phyloP scores from a whole-genome alignment of 2,888 invertebrate genomes.

The Nomada fabriciana region DNA sequence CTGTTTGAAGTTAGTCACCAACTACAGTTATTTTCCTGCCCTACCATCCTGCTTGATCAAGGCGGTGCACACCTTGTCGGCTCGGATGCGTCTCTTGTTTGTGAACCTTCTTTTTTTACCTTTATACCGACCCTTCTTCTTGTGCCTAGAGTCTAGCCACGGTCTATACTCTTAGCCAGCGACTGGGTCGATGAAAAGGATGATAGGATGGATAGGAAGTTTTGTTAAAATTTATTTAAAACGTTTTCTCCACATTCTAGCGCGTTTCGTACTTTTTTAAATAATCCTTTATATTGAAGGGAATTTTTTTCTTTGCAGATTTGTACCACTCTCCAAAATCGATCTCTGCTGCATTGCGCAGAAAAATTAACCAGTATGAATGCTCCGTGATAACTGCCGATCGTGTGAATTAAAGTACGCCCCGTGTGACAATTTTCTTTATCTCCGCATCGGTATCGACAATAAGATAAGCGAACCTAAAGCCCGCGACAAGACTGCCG shows the following conservation, averaged over 20 bases:
- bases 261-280: no score
- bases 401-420: no score
- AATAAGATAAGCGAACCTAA: neutral
- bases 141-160: constrained; percentile 48
- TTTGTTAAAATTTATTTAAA: constrained; percentile 1
- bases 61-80: constrained; percentile 57
- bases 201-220: constrained; percentile 11
- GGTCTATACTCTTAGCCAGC: constrained; percentile 26
- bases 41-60: constrained; percentile 64
- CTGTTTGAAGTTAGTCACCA: constrained; percentile 70
- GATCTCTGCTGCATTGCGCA: no score
- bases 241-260: neutral
- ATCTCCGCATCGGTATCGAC: no score
- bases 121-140: neutral
- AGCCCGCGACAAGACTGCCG: neutral
- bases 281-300: no score
- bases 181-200: constrained; percentile 16
- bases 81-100: constrained; percentile 49
- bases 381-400: no score
- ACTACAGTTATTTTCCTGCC: constrained; percentile 75
- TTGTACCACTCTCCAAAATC: no score
- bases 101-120: constrained; percentile 42
- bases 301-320: no score
- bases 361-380: no score
- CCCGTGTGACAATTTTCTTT: no score